Base-by-base conservation (phyloP, 1,140 invertebrate species). In the Drosophila lowei region DNA sequence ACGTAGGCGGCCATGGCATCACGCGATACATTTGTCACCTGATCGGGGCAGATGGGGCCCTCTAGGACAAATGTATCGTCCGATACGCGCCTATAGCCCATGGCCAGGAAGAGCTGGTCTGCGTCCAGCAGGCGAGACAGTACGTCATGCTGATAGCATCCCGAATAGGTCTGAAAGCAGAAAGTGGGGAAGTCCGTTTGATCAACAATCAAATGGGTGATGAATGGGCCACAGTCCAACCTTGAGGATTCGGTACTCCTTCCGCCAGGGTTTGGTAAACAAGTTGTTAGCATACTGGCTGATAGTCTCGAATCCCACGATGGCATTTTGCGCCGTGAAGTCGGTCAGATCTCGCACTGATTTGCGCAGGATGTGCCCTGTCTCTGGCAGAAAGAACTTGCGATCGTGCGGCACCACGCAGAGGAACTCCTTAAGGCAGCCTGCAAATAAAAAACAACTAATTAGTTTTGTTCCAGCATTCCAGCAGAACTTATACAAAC, bases 1-100 rank as follows among this genome's bases (percentile, higher is more conserved):
- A 96, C 96, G 91, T 96, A 96, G 18, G 97, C 97, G n/a, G 97
- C 94, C 64, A 97, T 93, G 3, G 96, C 96, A 92, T 98, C 96
- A 47, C 95, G 92, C 6, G 96, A 96, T 1, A 97, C 94, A 58
- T 93, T 94, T 2, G 95, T 94, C 1, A 97, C 95, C 90, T 94
- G 94, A 90, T 97, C 96, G 1, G 95, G 95, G 91, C 97, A 96
- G 41, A 96, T 94, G 3, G 96, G 95, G 3, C 93, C 94, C 52
- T 96, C 94, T 2, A 96, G 92, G 0, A 93, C 86, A 50, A 93
- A 91, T 11, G 92, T 92, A 47, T 92, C 89, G 34, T 93, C 91
- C 30, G 94, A 92, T 25, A 84, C 42, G 46, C 73, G 73, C 48
- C 94, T 94, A 88, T 97, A 98, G 1, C 97, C 97, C 95, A 98